These are phyloP conservation scores for Apis mellifera DNA, from an alignment of 1,140 invertebrate species.

Conservation along the genomic window DNA sequence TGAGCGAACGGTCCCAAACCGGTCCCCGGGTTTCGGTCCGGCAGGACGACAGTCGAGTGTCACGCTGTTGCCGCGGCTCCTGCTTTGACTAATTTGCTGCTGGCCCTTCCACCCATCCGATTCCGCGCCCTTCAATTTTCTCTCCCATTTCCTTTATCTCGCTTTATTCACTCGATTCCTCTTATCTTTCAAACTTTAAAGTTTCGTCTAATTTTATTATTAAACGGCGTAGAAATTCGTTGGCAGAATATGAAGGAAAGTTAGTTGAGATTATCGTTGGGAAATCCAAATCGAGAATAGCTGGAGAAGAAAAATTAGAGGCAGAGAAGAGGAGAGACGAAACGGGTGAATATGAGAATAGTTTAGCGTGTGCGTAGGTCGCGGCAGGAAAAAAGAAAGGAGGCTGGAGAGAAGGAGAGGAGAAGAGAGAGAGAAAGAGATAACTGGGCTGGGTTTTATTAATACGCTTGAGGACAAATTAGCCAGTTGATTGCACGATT, in stretches of 20 bases:
- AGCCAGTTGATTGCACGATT: conserved; percentile 79
- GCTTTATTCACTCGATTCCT: too few species aligned
- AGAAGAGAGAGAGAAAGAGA: conserved; percentile 23
- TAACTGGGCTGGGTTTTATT: conserved; percentile 76
- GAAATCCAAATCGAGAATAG: background rate
- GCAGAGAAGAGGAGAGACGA: background rate
- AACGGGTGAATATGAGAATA: conserved; percentile 58
- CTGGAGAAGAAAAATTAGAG: conserved; percentile 49
- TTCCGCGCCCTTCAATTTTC: too few species aligned
- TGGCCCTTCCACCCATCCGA: conserved; percentile 40
- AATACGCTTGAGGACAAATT: conserved; percentile 81
- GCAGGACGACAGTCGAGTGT: conserved; percentile 67
- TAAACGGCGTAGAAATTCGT: too few species aligned
- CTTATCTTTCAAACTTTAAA: too few species aligned
- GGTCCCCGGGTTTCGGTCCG: conserved; percentile 65
- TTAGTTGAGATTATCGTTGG: background rate
- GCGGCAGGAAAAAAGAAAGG: conserved; percentile 29
- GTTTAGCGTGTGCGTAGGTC: conserved; percentile 51
- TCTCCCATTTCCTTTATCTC: too few species aligned
- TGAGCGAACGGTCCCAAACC: conserved; percentile 74
- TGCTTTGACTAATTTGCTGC: conserved; percentile 71
- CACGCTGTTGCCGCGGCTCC: conserved; percentile 61
- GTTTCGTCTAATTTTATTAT: too few species aligned
- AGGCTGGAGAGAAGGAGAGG: background rate
- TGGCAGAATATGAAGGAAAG: too few species aligned